Conservation (phyloP, 2,113 vertebrate genomes). For the Gallinago media region DNA sequence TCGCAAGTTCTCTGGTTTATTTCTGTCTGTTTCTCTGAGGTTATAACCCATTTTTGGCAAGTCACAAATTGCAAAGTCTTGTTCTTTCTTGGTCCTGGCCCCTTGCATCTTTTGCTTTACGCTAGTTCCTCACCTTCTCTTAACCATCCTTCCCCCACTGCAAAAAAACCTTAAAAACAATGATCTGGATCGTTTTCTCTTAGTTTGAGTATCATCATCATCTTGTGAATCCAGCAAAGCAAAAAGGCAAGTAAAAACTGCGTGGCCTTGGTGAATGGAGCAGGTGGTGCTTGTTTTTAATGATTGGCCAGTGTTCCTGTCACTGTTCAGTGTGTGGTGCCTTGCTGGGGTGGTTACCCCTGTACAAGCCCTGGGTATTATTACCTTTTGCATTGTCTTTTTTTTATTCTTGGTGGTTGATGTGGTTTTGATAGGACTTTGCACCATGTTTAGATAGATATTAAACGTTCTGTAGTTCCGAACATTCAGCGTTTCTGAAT, state of each 20-base stretch:
- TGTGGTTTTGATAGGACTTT: neutral
- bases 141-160: neutral
- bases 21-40: conserved; percentile 4
- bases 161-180: neutral
- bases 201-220: neutral
- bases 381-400: neutral
- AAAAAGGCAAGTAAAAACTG: neutral
- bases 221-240: neutral
- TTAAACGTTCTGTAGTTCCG: neutral
- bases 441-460: neutral
- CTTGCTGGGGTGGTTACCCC: rapidly evolving
- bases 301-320: neutral
- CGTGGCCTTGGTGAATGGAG: neutral
- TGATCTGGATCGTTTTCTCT: neutral
- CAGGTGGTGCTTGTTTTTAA: neutral
- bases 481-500: neutral
- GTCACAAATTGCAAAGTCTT: neutral
- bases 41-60: neutral
- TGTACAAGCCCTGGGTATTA: neutral
- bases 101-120: neutral
- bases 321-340: neutral
- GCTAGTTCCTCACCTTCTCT: neutral
- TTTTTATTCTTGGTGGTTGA: neutral
- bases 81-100: neutral
- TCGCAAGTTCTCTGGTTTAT: neutral